Evolutionary conservation across 2,113 vertebrate species (phyloP), one percentile per base, ranked within the genome.

Genomic region (Nothoprocta perdicaria): DNA sequence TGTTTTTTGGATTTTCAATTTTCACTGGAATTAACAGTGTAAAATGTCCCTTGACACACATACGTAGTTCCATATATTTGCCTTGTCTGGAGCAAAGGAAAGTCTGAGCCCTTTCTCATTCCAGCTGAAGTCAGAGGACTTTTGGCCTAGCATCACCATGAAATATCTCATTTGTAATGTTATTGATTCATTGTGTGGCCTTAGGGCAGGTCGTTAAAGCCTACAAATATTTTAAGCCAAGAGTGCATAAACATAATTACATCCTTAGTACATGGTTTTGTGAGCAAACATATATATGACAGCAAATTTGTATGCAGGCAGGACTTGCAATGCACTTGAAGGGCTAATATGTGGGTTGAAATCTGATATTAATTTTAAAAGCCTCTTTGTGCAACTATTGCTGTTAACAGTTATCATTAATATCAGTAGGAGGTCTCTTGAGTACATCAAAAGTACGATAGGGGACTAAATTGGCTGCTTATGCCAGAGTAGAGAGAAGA

Each of bases 81-180:
- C 29, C 9, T 45, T 45, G 18, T 35, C 26, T 80, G 58, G 53
- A 84, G 10, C 43, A 53, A 65, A 48, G 12, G 33, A 75, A 88
- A 66, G 61, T 6, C 10, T 38, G 35, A 38, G 31, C 7, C 16
- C 10, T 63, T 8, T 67, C 17, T 10, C 15, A 24, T 22, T 60
- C 27, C 5, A 55, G 4, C 14, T 40, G 35, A 67, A 41, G 10
- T 76, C 45, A 58, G 24, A 15, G 33, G 21, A 87, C 26, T 43
- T 93, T 57, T 76, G 27, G 71, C 7, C 2, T 24, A 22, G 12
- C 5, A 31, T 46, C 52, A 65, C 33, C 33, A 4, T 61, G 43
- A 50, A 29, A 68, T 52, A 3, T 48, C 14, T 63, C 0, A 0
- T 26, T 19, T 35, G 75, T 77, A 31, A 0, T 2, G 29, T 2